phyloP scores from a whole-genome alignment of 2,888 invertebrate genomes.

The Opisthograptis luteolata region DNA sequence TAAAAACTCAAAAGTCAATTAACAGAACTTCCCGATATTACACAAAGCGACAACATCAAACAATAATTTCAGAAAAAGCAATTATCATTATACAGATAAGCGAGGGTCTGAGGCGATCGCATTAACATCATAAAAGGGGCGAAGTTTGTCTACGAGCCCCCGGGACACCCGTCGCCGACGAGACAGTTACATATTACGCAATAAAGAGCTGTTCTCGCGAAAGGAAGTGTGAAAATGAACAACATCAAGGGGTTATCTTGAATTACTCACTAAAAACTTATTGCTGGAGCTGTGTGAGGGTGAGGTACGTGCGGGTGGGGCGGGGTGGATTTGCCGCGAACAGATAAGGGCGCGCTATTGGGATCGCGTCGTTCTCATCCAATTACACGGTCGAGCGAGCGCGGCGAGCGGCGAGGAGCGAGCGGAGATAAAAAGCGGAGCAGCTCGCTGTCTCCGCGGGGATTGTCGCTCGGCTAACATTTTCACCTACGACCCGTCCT shows the following conservation, averaged over 20 bases:
- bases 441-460: slow-evolving; percentile 78
- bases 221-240: slow-evolving; percentile 85
- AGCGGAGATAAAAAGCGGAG: slow-evolving; percentile 78
- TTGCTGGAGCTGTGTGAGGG: slow-evolving; percentile 65
- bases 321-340: slow-evolving; percentile 79
- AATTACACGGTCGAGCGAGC: slow-evolving; percentile 84
- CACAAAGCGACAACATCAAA: slow-evolving; percentile 78
- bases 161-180: slow-evolving; percentile 77
- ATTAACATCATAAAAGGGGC: slow-evolving; percentile 83
- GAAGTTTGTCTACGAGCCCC: slow-evolving; percentile 74
- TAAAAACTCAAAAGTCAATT: slow-evolving; percentile 63
- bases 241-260: slow-evolving; percentile 85
- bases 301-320: slow-evolving; percentile 47
- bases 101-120: slow-evolving; percentile 79
- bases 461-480: slow-evolving; percentile 80
- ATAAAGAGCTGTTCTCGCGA: slow-evolving; percentile 85
- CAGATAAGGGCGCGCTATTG: slow-evolving; percentile 84
- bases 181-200: slow-evolving; percentile 84
- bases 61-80: slow-evolving; percentile 83
- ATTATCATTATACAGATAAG: slow-evolving; percentile 81
- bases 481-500: slow-evolving; percentile 74
- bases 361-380: slow-evolving; percentile 84
- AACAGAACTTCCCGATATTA: slow-evolving; percentile 62
- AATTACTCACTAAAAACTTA: slow-evolving; percentile 85
- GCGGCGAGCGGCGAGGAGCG: slow-evolving; percentile 72